Evolutionary conservation across 1,140 invertebrate species (phyloP).

Genomic region (Pectinophora gossypiella): DNA sequence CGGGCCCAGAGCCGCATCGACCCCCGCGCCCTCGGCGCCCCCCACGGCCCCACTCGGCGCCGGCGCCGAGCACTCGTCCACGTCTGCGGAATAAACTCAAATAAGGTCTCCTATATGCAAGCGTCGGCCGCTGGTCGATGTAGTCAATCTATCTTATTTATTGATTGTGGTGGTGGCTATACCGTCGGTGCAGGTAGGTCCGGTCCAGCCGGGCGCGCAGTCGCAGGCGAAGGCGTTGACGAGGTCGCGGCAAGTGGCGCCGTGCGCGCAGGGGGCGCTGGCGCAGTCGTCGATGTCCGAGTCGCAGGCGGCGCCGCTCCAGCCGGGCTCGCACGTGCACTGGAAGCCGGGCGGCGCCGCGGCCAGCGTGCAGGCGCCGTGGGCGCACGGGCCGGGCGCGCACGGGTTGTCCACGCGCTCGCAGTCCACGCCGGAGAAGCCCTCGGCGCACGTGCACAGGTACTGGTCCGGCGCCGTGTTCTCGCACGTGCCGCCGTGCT

Average conservation of each 20-base stretch:
- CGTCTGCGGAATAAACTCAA: too few species aligned
- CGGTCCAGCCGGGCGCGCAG: constrained; percentile 63
- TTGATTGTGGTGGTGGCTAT: too few species aligned
- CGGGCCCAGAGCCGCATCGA: constrained; percentile 69
- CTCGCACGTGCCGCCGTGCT: constrained; percentile 96
- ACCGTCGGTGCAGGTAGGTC: constrained; percentile 47
- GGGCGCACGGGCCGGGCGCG: constrained; percentile 89
- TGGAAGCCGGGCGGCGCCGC: constrained; percentile 75
- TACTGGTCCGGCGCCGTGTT: constrained; percentile 96
- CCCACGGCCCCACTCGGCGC: not conserved
- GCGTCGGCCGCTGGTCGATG: too few species aligned
- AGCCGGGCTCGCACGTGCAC: constrained; percentile 92
- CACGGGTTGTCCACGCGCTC: constrained; percentile 95
- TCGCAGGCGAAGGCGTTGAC: constrained; percentile 78
- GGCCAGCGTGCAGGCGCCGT: constrained; percentile 83
- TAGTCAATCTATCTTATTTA: too few species aligned
- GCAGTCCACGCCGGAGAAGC: constrained; percentile 93
- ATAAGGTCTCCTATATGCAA: too few species aligned
- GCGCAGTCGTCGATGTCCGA: constrained; percentile 77
- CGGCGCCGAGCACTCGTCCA: constrained; percentile 79
- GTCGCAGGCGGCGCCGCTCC: constrained; percentile 88
- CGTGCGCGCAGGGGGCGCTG: constrained; percentile 88
- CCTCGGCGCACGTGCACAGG: constrained; percentile 92
- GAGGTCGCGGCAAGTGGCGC: constrained; percentile 88
- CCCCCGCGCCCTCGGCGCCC: constrained; percentile 17